Evolutionary conservation across 1,140 invertebrate species (phyloP), one percentile per base, ranked within the genome.

Genomic region (Drosophila ficusphila): DNA sequence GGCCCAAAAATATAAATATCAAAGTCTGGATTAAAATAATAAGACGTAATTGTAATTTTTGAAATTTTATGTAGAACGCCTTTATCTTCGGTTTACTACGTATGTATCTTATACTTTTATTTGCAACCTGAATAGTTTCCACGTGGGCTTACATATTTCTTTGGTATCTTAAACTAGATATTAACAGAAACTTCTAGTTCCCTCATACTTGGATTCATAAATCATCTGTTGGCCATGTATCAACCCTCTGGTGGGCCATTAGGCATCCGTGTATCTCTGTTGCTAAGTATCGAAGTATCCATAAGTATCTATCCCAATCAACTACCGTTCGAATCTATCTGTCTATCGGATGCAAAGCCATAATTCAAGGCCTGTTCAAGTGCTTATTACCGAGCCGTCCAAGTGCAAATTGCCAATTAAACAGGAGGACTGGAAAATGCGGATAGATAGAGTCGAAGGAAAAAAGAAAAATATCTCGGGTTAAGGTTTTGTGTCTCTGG

Each of bases 361-460:
- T 82, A 82, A 77, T 77, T 82, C 77, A 76, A 49, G 42, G 62
- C 42, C 27, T 19, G 57, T 52, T 65, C 62, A 51, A 19, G 60
- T 33, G 62, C 42, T 67, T 67, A 67, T 67, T 67, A 69, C 41
- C 33, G 6, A 25, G n/a, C 39, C 16, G 46, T 39, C 42, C 77
- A 74, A 78, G 79, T 83, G 79, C 79, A 83, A 83, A 83, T 78
- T 83, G 75, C 64, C 79, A 77, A 79, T 79, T 79, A 79, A 77
- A 60, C 60, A 57, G 54, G 18, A 46, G 54, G 58, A 34, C 49
- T 67, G 21, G 8, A 25, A 67, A 47, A 34, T 44, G 25, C 21
- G 46, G 8, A 36, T 33, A 38, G 36, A 33, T 4, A 2, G 29
- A 41, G 19, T 29, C 33, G 21, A 44, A 9, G 19, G 27, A 29